Evolutionary conservation across 1,140 invertebrate species (phyloP).

Genomic region (Trinorchestia longiramus): DNA sequence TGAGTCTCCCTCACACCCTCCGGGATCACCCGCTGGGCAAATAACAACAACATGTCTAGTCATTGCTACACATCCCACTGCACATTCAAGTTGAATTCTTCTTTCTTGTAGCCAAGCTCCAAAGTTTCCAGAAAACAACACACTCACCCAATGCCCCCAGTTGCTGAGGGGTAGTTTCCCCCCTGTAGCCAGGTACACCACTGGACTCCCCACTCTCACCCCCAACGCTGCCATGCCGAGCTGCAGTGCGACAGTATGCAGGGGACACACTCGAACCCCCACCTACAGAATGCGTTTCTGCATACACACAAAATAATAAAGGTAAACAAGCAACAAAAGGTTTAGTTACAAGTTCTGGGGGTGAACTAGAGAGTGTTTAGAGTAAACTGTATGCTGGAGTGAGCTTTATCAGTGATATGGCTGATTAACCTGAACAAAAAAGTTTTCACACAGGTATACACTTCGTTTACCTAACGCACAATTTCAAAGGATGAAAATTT

Average conservation of each 20-base stretch:
- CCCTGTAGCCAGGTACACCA: neutral
- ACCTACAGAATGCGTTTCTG: conserved; percentile 48
- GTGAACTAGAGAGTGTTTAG: too few species aligned
- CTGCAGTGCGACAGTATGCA: conserved; percentile 10
- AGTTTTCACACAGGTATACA: too few species aligned
- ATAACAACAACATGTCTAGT: too few species aligned
- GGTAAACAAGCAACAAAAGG: neutral
- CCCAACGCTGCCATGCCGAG: conserved; percentile 35
- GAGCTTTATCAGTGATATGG: too few species aligned
- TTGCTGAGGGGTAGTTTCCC: conserved; percentile 60
- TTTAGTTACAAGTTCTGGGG: neutral
- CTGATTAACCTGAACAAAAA: too few species aligned
- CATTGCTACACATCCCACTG: too few species aligned
- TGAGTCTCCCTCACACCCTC: too few species aligned
- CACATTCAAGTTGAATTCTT: neutral
- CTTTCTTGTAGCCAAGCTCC: neutral
- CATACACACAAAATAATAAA: neutral
- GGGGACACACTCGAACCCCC: conserved; percentile 12
- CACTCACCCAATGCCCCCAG: conserved; percentile 56
- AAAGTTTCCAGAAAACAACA: neutral
- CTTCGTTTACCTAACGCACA: too few species aligned
- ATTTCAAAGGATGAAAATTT: too few species aligned
- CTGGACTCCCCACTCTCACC: neutral
- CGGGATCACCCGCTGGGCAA: too few species aligned
- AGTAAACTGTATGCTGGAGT: too few species aligned